Evolutionary conservation across 2,113 vertebrate genomes (phyloP).

Genomic region (Thymallus thymallus): DNA sequence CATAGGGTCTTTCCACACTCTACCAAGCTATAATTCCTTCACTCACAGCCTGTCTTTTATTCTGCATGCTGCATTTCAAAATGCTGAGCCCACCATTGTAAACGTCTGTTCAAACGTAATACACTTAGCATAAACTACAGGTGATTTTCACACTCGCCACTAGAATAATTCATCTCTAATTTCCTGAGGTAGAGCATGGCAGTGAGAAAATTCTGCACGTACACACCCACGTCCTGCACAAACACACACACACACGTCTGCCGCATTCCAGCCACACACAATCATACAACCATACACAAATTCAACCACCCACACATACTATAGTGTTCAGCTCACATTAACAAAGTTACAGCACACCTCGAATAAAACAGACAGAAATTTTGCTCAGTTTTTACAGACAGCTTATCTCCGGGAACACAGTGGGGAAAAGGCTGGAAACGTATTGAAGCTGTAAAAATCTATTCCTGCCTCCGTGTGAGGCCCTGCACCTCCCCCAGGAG

Average conservation of each 20-base stretch:
- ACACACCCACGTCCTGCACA: not conserved
- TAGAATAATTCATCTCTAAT: conserved; percentile 29
- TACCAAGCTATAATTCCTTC: conserved; percentile 2
- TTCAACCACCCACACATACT: conserved; percentile 12
- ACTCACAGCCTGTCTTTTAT: conserved; percentile 2
- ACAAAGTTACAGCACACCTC: conserved; percentile 17
- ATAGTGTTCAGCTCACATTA: conserved; percentile 11
- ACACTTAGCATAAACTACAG: conserved; percentile 5
- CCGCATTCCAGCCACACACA: no score
- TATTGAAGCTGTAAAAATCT: conserved; percentile 24
- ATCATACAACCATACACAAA: not conserved
- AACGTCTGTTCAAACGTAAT: not conserved
- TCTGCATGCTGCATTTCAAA: not conserved
- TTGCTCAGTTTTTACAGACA: not conserved
- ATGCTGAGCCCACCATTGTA: not conserved
- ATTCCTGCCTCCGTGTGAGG: conserved; percentile 23
- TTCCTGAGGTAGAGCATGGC: conserved; percentile 16
- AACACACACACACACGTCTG: not conserved
- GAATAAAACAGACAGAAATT: conserved; percentile 6
- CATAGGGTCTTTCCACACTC: not conserved
- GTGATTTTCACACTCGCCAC: conserved; percentile 20
- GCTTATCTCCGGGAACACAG: conserved; percentile 33
- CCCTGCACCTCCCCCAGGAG: conserved; percentile 54
- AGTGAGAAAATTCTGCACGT: not conserved
- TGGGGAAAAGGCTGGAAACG: conserved; percentile 17